Conservation (phyloP, 2,888 invertebrate species). For the Selenia dentaria region DNA sequence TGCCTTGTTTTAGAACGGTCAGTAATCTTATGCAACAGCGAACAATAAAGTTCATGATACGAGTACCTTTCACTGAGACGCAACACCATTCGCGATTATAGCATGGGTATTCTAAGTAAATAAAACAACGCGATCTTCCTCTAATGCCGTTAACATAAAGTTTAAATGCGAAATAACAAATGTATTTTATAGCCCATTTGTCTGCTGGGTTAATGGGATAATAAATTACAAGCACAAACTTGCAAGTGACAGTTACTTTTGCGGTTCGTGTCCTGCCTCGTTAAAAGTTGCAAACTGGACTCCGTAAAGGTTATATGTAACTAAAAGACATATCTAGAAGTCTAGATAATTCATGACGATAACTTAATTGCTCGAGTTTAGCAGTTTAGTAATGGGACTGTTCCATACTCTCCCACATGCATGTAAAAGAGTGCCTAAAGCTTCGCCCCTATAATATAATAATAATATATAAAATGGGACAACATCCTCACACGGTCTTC, state of each 20-base stretch:
- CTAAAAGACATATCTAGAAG: constrained; percentile 3
- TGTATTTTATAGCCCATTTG: constrained; percentile 21
- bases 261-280: constrained; percentile 11
- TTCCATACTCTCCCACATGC: too few species aligned
- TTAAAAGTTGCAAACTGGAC: constrained; percentile 17
- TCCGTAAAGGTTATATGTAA: constrained; percentile 1
- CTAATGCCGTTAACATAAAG: constrained; percentile 1
- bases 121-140: constrained; percentile 7
- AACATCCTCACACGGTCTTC: too few species aligned
- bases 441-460: too few species aligned
- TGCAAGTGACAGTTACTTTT: constrained; percentile 23
- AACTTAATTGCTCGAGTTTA: too few species aligned
- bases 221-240: constrained; percentile 24
- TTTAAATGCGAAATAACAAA: constrained; percentile 8
- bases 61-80: constrained; percentile 60
- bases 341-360: too few species aligned
- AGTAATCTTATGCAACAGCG: constrained; percentile 53
- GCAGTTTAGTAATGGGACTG: too few species aligned
- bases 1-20: constrained; percentile 49
- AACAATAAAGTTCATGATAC: constrained; percentile 57
- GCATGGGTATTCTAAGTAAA: constrained; percentile 22
- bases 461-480: too few species aligned
- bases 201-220: constrained; percentile 13
- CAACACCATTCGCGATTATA: constrained; percentile 29
- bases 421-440: too few species aligned